These are phyloP conservation scores for Probosciger aterrimus DNA, from an alignment of 2,113 vertebrate species.

Conservation along the genomic window DNA sequence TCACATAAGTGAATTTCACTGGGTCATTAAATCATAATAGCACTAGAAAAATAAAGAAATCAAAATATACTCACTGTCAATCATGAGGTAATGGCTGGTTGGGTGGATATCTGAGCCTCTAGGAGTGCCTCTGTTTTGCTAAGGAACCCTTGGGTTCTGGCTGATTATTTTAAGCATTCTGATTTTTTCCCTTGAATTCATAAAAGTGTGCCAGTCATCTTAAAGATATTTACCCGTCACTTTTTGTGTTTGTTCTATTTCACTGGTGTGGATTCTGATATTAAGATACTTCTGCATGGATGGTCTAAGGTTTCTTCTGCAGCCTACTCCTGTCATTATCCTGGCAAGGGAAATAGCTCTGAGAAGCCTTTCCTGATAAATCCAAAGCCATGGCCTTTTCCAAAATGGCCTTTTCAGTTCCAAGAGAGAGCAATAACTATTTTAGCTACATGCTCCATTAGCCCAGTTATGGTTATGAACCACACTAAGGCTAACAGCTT, in stretches of 20 bases:
- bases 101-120: neutral
- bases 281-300: neutral
- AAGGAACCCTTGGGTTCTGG: neutral
- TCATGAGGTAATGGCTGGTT: neutral
- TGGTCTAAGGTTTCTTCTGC: neutral
- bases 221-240: neutral
- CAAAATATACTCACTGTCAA: neutral
- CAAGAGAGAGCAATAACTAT: neutral
- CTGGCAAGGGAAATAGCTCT: neutral
- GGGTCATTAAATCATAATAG: neutral
- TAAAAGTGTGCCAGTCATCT: neutral
- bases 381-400: neutral
- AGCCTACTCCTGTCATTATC: neutral
- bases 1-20: neutral
- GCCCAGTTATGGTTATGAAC: slow-evolving; percentile 1
- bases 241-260: neutral
- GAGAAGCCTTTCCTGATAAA: neutral
- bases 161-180: neutral
- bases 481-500: neutral
- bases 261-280: neutral
- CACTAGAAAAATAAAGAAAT: neutral
- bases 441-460: slow-evolving; percentile 21
- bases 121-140: neutral
- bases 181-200: neutral
- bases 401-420: neutral